Evolutionary conservation across 2,797 vertebrate species (phyloP).

Genomic region (Nyctibius grandis): DNA sequence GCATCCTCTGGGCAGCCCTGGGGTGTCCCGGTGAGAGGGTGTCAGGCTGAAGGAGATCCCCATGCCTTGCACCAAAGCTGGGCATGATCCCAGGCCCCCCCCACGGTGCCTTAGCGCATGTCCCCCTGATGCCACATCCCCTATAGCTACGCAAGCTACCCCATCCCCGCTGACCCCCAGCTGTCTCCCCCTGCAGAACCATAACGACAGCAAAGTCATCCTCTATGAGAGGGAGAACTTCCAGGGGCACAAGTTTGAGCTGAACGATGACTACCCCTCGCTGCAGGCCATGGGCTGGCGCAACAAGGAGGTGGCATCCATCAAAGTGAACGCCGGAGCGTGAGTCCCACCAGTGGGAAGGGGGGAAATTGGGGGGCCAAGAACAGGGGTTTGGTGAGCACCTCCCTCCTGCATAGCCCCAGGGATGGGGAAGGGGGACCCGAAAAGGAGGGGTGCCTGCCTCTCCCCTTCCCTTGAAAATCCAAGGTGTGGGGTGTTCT

Average conservation of each 20-base stretch:
- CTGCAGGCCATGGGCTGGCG: constrained; percentile 97
- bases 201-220: constrained; percentile 90
- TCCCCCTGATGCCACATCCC: neutral
- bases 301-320: constrained; percentile 92
- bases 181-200: constrained; percentile 65
- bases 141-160: neutral
- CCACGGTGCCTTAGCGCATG: neutral
- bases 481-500: neutral
- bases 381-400: neutral
- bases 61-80: neutral
- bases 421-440: neutral
- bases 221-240: constrained; percentile 93
- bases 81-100: neutral
- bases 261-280: constrained; percentile 93
- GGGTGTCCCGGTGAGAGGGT: neutral
- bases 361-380: neutral
- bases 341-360: constrained; percentile 68
- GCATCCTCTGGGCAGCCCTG: neutral
- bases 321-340: constrained; percentile 94
- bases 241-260: constrained; percentile 93
- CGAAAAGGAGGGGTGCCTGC: neutral
- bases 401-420: neutral
- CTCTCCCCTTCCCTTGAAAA: neutral
- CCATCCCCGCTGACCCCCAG: neutral
- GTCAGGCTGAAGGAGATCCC: neutral